Conservation (phyloP, 2,888 invertebrate species). For the Dilophus febrilis region DNA sequence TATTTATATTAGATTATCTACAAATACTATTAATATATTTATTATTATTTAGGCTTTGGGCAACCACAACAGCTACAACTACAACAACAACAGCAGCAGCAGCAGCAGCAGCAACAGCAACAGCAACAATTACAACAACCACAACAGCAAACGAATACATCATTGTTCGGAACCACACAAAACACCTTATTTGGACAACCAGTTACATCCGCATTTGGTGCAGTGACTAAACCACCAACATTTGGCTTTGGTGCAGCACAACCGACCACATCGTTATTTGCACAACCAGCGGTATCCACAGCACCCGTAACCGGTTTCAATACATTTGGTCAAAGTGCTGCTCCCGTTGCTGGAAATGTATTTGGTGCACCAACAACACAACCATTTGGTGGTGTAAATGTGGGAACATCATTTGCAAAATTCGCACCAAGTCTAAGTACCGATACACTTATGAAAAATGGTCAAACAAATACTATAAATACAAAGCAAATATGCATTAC, state of each 20-base stretch:
- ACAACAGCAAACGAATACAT: neutral
- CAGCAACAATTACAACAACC: slow-evolving; percentile 1
- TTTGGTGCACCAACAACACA: slow-evolving; percentile 27
- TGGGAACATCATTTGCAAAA: slow-evolving; percentile 61
- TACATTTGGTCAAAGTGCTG: slow-evolving; percentile 44
- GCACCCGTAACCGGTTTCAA: slow-evolving; percentile 33
- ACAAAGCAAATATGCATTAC: slow-evolving; percentile 95
- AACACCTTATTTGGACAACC: slow-evolving; percentile 40
- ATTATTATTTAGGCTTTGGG: slow-evolving; percentile 6
- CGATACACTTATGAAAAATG: slow-evolving; percentile 83
- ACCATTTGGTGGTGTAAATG: slow-evolving; percentile 10
- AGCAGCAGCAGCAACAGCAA: slow-evolving; percentile 28
- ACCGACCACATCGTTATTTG: slow-evolving; percentile 36
- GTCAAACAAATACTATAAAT: slow-evolving; percentile 66
- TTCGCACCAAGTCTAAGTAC: slow-evolving; percentile 75
- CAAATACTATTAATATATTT: neutral
- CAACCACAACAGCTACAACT: slow-evolving; percentile 22
- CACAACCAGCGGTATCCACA: slow-evolving; percentile 26
- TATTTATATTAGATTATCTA: too few species aligned
- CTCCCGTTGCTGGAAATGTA: slow-evolving; percentile 30
- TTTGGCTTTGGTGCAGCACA: slow-evolving; percentile 26
- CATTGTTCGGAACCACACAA: slow-evolving; percentile 22
- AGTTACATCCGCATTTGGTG: slow-evolving; percentile 40
- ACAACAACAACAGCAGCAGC: slow-evolving; percentile 27
- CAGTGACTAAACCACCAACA: slow-evolving; percentile 32